phyloP scores from a whole-genome alignment of 2,113 vertebrate species.

The Anoura caudifer region DNA sequence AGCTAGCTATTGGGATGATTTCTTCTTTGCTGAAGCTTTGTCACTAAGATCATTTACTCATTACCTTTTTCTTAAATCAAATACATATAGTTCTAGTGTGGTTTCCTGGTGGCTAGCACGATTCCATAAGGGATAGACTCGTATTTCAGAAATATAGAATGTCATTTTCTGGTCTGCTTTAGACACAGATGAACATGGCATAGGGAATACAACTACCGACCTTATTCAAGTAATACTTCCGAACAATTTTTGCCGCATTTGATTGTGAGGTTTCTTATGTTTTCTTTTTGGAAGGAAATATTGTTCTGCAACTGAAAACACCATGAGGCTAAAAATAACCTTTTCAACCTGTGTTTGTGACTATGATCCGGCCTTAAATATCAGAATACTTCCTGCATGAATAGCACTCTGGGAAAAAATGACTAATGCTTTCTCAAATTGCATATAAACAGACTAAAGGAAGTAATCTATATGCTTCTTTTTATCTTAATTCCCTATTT shows the following conservation, averaged over 20 bases:
- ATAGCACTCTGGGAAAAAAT: background rate
- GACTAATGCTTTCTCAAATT: background rate
- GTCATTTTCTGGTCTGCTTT: background rate
- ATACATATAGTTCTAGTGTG: background rate
- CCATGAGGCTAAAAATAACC: conserved; percentile 24
- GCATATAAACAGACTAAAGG: background rate
- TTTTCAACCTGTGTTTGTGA: background rate
- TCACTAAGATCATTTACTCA: background rate
- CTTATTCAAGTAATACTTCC: conserved; percentile 13
- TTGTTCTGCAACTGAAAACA: conserved; percentile 24
- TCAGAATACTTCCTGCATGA: conserved; percentile 1
- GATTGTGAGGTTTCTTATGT: conserved; percentile 14
- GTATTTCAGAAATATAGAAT: conserved; percentile 7
- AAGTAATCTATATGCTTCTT: background rate
- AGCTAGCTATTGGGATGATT: background rate
- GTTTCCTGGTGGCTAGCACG: background rate
- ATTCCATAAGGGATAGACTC: background rate
- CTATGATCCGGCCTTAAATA: conserved; percentile 24
- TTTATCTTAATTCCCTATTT: background rate
- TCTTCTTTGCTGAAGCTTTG: conserved; percentile 17
- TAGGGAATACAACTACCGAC: background rate
- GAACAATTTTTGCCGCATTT: conserved; percentile 35
- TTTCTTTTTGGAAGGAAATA: conserved; percentile 36
- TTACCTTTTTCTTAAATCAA: conserved; percentile 28
- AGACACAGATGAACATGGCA: background rate